A percentile compares a stretch with the other conserved stretches of the same genome.
phyloP scores from a whole-genome alignment of 2,113 vertebrate genomes.

The Columba livia region DNA sequence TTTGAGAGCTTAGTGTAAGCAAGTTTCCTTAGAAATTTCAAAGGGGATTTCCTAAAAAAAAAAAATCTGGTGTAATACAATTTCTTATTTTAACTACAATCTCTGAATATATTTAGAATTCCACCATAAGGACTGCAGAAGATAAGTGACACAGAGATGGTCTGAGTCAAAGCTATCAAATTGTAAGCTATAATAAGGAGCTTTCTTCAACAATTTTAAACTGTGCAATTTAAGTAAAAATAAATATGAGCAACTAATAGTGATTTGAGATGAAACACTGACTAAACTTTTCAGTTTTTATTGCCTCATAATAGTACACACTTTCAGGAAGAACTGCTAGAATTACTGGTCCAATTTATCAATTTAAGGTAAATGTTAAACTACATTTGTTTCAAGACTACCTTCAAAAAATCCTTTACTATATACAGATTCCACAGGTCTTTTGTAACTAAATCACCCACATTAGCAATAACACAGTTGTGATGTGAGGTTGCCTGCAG shows the following conservation, averaged over 20 bases:
- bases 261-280: neutral
- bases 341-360: neutral
- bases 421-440: neutral
- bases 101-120: neutral
- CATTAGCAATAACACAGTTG: slow-evolving; percentile 5
- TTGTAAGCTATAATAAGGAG: neutral
- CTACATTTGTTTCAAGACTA: neutral
- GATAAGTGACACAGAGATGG: neutral
- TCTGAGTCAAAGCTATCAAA: neutral
- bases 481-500: slow-evolving; percentile 2
- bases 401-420: neutral
- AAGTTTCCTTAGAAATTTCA: neutral
- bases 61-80: neutral
- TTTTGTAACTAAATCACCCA: neutral
- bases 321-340: neutral
- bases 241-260: neutral
- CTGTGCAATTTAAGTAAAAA: slow-evolving; percentile 1
- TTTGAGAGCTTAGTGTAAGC: neutral
- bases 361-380: neutral
- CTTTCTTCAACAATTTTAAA: neutral
- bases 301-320: neutral
- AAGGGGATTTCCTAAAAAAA: neutral
- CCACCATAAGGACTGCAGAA: neutral
- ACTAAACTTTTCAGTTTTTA: neutral
- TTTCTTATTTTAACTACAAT: neutral